These are phyloP conservation scores for Chelonoidis abingdonii DNA, from an alignment of 2,113 vertebrate genomes.

Conservation along the genomic window DNA sequence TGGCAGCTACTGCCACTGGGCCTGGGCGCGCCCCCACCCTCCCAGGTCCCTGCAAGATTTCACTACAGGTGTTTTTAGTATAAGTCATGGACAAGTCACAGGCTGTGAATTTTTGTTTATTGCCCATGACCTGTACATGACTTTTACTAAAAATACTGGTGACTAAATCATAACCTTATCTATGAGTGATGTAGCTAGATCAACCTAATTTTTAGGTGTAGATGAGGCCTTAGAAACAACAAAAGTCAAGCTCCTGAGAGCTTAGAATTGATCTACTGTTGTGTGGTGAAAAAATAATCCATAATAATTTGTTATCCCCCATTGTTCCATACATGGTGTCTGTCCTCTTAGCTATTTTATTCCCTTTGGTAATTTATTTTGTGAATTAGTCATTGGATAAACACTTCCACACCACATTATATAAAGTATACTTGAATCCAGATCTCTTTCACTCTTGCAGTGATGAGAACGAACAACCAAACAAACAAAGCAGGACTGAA, in stretches of 20 bases:
- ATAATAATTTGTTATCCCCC: not conserved
- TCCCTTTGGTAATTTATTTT: rapidly evolving
- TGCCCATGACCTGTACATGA: too few species aligned
- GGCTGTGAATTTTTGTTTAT: too few species aligned
- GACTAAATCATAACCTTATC: not conserved
- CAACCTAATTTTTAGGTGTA: not conserved
- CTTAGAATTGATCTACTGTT: not conserved
- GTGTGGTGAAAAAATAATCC: rapidly evolving
- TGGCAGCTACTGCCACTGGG: too few species aligned
- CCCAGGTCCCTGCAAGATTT: too few species aligned
- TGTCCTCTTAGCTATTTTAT: rapidly evolving
- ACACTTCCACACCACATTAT: not conserved
- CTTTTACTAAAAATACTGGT: too few species aligned
- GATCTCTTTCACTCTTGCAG: not conserved
- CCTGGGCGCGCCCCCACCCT: rapidly evolving
- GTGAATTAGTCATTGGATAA: not conserved
- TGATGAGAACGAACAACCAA: not conserved
- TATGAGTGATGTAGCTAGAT: not conserved
- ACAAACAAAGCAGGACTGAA: not conserved
- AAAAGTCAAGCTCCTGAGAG: not conserved
- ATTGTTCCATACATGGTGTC: not conserved
- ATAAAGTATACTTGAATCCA: not conserved
- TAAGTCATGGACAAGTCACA: too few species aligned
- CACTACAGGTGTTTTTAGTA: too few species aligned
- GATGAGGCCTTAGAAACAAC: not conserved